phyloP scores from a whole-genome alignment of 2,113 vertebrate genomes.

The Microcebus tavaratra region DNA sequence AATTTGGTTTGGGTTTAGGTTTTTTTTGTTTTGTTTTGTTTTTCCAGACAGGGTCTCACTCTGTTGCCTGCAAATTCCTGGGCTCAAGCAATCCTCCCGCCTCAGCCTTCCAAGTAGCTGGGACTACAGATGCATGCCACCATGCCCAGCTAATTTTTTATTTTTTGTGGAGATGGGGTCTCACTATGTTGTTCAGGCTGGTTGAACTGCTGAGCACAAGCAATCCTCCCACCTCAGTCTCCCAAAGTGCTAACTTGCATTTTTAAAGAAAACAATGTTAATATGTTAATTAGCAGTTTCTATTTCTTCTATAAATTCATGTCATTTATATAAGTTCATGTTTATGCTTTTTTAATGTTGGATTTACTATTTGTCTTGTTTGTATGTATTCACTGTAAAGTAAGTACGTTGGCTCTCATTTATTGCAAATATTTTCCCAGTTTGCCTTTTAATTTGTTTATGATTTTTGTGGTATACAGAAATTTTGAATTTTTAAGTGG shows the following conservation, averaged over 20 bases:
- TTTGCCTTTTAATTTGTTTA: slow-evolving; percentile 23
- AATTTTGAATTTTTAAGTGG: neutral
- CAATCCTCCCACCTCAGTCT: no score
- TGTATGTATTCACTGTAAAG: slow-evolving; percentile 16
- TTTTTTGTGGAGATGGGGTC: no score
- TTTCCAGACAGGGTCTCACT: no score
- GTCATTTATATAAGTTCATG: neutral
- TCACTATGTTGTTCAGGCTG: no score
- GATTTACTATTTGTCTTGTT: slow-evolving; percentile 5
- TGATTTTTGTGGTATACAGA: neutral
- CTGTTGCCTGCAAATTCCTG: no score
- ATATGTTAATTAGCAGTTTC: neutral
- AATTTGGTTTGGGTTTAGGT: neutral
- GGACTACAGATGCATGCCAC: no score
- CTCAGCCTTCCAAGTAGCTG: no score
- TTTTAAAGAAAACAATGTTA: neutral
- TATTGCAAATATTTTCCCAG: neutral
- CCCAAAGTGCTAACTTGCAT: no score
- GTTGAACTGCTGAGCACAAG: no score
- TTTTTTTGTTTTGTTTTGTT: no score
- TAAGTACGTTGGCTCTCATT: neutral
- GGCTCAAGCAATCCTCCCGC: no score
- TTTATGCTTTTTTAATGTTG: neutral
- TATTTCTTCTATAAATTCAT: neutral
- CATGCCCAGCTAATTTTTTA: no score